phyloP scores from a whole-genome alignment of 2,888 invertebrate genomes.

The Luperina nickerlii region DNA sequence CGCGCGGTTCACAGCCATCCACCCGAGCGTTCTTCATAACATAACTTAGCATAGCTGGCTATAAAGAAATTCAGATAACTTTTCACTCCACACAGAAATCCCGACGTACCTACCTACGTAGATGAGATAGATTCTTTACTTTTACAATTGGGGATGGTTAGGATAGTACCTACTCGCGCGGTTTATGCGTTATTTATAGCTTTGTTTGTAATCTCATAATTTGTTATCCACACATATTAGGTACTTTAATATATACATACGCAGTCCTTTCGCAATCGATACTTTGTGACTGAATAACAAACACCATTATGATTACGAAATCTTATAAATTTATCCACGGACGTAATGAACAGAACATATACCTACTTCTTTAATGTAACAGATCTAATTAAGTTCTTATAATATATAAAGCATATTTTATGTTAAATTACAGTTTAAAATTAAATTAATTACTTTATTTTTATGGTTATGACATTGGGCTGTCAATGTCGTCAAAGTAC shows the following conservation, averaged over 20 bases:
- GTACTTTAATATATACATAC: not conserved
- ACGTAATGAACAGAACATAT: conserved; percentile 19
- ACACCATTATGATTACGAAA: conserved; percentile 22
- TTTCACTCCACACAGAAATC: conserved; percentile 59
- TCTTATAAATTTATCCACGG: conserved; percentile 21
- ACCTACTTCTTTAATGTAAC: not conserved
- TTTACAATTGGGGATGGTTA: conserved; percentile 3
- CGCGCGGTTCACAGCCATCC: conserved; percentile 62
- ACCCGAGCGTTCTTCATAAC: conserved; percentile 67
- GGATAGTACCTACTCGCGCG: not conserved
- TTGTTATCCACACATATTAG: not conserved
- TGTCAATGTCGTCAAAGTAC: conserved; percentile 53
- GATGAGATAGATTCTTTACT: conserved; percentile 17
- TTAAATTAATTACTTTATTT: not conserved
- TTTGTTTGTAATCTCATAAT: not conserved
- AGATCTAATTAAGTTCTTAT: not conserved
- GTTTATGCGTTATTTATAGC: not conserved
- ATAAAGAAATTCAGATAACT: conserved; percentile 62
- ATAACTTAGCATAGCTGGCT: conserved; percentile 63
- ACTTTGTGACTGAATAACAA: conserved; percentile 12
- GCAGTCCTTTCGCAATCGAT: conserved; percentile 27
- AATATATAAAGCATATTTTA: not conserved
- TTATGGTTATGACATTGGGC: conserved; percentile 43
- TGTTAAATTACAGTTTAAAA: not conserved
- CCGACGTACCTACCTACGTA: conserved; percentile 13